A percentile compares a stretch with the other conserved stretches of the same genome.
Evolutionary conservation across 2,797 vertebrate genomes (phyloP).

Genomic region (Bovichtus variegatus): DNA sequence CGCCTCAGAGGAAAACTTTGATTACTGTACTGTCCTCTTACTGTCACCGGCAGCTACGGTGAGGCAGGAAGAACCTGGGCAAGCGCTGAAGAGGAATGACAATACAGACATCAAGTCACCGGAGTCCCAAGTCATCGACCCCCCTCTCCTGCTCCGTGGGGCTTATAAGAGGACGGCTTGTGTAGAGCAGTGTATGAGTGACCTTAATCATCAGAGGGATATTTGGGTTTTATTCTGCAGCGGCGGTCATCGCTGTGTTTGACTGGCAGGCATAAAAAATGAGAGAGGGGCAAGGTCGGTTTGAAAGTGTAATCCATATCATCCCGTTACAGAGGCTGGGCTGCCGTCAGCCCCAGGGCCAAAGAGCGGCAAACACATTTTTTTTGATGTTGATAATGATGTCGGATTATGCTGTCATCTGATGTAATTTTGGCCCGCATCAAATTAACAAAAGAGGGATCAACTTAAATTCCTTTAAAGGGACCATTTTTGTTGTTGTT

Average conservation of each 20-base stretch:
- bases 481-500: slow-evolving; percentile 17
- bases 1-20: slow-evolving; percentile 59
- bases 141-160: slow-evolving; percentile 18
- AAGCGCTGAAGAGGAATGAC: slow-evolving; percentile 13
- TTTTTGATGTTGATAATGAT: slow-evolving; percentile 76
- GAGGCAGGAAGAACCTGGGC: slow-evolving; percentile 41
- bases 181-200: slow-evolving; percentile 73
- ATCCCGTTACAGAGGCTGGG: slow-evolving; percentile 74
- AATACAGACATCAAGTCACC: slow-evolving; percentile 46
- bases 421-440: slow-evolving; percentile 74
- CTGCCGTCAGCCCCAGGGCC: slow-evolving; percentile 56
- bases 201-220: slow-evolving; percentile 86
- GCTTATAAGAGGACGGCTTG: slow-evolving; percentile 68
- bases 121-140: slow-evolving; percentile 28
- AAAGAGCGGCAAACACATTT: slow-evolving; percentile 60
- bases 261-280: slow-evolving; percentile 77
- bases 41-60: not conserved
- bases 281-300: slow-evolving; percentile 73
- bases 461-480: slow-evolving; percentile 67
- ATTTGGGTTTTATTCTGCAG: slow-evolving; percentile 80
- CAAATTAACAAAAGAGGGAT: slow-evolving; percentile 77
- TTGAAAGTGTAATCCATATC: slow-evolving; percentile 83
- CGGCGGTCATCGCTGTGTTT: slow-evolving; percentile 65
- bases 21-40: slow-evolving; percentile 41
- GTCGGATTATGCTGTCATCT: slow-evolving; percentile 80